Evolutionary conservation across 2,888 invertebrate species (phyloP).

Genomic region (Dicyrtomina minuta): DNA sequence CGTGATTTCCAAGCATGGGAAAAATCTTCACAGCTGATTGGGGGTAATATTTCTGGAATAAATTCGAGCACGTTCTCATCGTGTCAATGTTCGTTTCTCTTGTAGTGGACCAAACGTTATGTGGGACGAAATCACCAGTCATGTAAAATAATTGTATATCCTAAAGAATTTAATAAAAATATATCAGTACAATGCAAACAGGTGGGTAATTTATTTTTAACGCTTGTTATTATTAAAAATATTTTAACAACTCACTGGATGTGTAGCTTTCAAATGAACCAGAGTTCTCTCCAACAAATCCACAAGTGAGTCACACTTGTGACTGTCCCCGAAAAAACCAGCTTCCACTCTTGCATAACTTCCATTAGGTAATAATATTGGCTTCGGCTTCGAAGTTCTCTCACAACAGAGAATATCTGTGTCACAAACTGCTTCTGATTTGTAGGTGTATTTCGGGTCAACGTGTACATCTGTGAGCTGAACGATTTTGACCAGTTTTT

Average conservation of each 20-base stretch:
- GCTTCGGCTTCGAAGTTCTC: slow-evolving; percentile 58
- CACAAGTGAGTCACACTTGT: slow-evolving; percentile 74
- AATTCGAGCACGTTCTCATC: slow-evolving; percentile 40
- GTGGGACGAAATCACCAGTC: slow-evolving; percentile 61
- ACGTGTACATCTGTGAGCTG: slow-evolving; percentile 78
- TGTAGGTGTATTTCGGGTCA: slow-evolving; percentile 70
- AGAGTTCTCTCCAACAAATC: slow-evolving; percentile 69
- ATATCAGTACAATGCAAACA: too few relatives aligned
- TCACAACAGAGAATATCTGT: slow-evolving; percentile 76
- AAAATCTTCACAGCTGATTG: slow-evolving; percentile 57
- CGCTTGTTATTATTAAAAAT: too few relatives aligned
- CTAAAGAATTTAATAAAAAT: slow-evolving; percentile 14
- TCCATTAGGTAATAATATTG: too few relatives aligned
- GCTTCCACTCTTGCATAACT: slow-evolving; percentile 58
- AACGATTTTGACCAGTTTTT: slow-evolving; percentile 58
- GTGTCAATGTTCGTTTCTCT: slow-evolving; percentile 50
- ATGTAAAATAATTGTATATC: slow-evolving; percentile 58
- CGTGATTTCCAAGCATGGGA: slow-evolving; percentile 62
- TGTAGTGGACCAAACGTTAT: slow-evolving; percentile 60
- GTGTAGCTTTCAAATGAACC: slow-evolving; percentile 62
- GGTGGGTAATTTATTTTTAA: too few relatives aligned
- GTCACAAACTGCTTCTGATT: slow-evolving; percentile 69
- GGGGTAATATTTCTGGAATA: slow-evolving; percentile 54
- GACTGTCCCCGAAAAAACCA: slow-evolving; percentile 79
- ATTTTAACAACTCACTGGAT: too few relatives aligned